phyloP scores from a whole-genome alignment of 1,140 invertebrate genomes.

The Drosophila erecta region DNA sequence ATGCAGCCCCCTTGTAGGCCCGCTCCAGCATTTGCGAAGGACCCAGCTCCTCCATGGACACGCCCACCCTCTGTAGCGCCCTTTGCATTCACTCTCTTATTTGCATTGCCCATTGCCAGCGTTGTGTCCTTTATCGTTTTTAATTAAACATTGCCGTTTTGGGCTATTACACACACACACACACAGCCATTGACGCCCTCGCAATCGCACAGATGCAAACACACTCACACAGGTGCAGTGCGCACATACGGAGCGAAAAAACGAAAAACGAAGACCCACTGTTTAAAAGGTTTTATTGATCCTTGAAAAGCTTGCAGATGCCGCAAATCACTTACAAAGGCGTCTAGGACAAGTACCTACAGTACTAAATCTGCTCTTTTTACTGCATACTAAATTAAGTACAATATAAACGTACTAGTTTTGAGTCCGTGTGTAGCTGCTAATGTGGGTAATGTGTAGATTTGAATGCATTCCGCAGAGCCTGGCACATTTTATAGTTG shows the following conservation, averaged over 20 bases:
- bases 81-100: conserved; percentile 37
- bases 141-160: conserved; percentile 79
- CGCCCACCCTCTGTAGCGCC: no score
- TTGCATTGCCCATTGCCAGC: conserved; percentile 54
- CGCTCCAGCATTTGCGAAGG: no score
- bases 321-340: no score
- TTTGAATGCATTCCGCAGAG: conserved; percentile 25
- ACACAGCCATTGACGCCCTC: neutral
- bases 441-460: neutral
- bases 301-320: no score
- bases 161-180: conserved; percentile 50
- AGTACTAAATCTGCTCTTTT: no score
- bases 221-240: conserved; percentile 6
- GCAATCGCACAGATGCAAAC: conserved; percentile 5
- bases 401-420: neutral
- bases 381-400: no score
- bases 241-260: neutral
- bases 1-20: conserved; percentile 1
- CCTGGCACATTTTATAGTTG: conserved; percentile 63
- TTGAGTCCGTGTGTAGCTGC: neutral
- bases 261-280: neutral
- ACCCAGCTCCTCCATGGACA: no score
- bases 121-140: conserved; percentile 70
- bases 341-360: no score
- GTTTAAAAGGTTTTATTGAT: neutral